Conservation (phyloP, 2,888 invertebrate genomes). For the Brenthis ino region DNA sequence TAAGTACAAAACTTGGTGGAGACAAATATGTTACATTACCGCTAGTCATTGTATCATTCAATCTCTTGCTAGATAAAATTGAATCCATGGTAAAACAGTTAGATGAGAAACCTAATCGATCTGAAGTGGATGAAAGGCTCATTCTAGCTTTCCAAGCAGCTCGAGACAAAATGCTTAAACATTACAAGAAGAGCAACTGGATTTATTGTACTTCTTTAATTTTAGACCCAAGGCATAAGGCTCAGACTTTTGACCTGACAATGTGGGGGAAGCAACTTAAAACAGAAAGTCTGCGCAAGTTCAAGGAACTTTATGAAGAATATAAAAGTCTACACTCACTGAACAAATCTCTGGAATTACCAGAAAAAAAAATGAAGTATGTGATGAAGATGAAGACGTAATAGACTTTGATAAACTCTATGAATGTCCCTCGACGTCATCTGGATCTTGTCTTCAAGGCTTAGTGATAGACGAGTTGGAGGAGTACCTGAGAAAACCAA, state of each 20-base stretch:
- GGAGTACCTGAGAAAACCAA: constrained; percentile 27
- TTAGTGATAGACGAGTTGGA: constrained; percentile 39
- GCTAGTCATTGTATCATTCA: constrained; percentile 44
- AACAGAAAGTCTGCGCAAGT: too few species aligned
- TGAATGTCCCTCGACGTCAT: constrained; percentile 39
- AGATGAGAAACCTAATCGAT: constrained; percentile 44
- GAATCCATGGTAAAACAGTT: constrained; percentile 40
- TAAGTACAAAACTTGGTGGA: constrained; percentile 43
- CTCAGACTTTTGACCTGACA: too few species aligned
- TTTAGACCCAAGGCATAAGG: too few species aligned
- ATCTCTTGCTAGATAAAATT: constrained; percentile 41
- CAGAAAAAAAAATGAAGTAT: constrained; percentile 39
- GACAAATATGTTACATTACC: constrained; percentile 45
- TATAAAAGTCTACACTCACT: neutral
- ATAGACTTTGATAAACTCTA: constrained; percentile 42
- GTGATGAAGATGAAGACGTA: constrained; percentile 31
- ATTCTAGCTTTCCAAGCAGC: constrained; percentile 30
- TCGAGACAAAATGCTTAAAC: too few species aligned
- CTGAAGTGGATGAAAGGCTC: constrained; percentile 45
- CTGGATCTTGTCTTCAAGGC: constrained; percentile 33
- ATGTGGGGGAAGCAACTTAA: too few species aligned
- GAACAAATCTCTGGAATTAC: constrained; percentile 35
- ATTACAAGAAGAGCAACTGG: too few species aligned
- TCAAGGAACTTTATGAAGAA: too few species aligned
- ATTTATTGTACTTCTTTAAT: too few species aligned